A percentile compares a stretch with the other conserved stretches of the same genome.
Evolutionary conservation across 2,888 invertebrate genomes (phyloP).

Genomic region (Ophioninae sp.): DNA sequence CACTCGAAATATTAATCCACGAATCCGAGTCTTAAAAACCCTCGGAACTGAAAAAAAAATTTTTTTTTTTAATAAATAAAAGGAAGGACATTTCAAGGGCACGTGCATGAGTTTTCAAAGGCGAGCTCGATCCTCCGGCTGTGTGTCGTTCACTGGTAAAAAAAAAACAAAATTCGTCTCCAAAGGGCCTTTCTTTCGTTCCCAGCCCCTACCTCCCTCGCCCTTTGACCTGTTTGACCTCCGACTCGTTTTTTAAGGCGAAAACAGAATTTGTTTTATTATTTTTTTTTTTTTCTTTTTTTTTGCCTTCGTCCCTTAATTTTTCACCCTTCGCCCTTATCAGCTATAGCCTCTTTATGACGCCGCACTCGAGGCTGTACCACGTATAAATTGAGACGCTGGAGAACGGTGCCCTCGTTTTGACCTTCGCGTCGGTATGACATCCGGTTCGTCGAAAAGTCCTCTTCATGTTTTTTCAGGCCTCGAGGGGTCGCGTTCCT

Average conservation of each 20-base stretch:
- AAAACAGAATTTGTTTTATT: constrained; percentile 18
- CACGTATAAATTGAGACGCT: constrained; percentile 58
- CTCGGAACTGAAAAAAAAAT: neutral
- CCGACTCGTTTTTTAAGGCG: constrained; percentile 35
- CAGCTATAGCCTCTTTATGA: constrained; percentile 6
- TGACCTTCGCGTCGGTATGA: constrained; percentile 29
- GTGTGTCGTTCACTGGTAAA: constrained; percentile 44
- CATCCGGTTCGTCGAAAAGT: constrained; percentile 9
- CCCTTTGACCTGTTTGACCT: constrained; percentile 10
- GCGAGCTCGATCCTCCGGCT: constrained; percentile 45
- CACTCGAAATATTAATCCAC: constrained; percentile 14
- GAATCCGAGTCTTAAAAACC: constrained; percentile 27
- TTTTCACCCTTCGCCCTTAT: constrained; percentile 2
- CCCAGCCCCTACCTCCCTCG: constrained; percentile 15
- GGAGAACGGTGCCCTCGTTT: constrained; percentile 43
- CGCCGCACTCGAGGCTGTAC: neutral
- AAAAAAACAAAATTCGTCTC: constrained; percentile 46
- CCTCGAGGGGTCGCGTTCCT: constrained; percentile 39
- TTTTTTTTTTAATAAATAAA: constrained; percentile 7
- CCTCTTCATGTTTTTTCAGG: constrained; percentile 35
- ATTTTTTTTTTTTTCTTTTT: no score
- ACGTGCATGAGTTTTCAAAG: constrained; percentile 59
- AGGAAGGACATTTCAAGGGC: constrained; percentile 39
- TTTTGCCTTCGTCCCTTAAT: constrained; percentile 20
- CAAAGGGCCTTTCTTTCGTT: neutral